A percentile compares a stretch with the other conserved stretches of the same genome.
phyloP scores from a whole-genome alignment of 2,888 invertebrate genomes.

The Ischnus inquisitorius region DNA sequence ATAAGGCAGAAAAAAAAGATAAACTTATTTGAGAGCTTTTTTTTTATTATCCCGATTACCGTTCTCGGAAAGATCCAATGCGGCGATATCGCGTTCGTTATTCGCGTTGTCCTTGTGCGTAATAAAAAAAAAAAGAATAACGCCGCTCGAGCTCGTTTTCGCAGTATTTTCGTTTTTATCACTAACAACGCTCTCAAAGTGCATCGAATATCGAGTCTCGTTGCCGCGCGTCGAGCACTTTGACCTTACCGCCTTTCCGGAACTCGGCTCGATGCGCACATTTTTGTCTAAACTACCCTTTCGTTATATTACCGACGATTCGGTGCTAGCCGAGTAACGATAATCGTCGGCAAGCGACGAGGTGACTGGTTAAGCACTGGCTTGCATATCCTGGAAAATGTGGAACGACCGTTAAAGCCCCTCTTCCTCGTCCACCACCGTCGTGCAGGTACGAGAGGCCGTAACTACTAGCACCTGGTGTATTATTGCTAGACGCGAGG shows the following conservation, averaged over 20 bases:
- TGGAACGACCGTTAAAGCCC: constrained; percentile 30
- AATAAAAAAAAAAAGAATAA: too few relatives aligned
- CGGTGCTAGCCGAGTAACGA: constrained; percentile 1
- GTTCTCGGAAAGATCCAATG: too few relatives aligned
- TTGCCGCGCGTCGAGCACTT: too few relatives aligned
- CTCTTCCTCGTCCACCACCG: not conserved
- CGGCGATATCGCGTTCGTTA: too few relatives aligned
- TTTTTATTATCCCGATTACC: too few relatives aligned
- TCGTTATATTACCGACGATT: constrained; percentile 8
- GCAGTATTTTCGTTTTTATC: too few relatives aligned
- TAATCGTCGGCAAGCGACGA: not conserved
- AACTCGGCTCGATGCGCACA: not conserved
- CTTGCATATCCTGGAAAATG: constrained; percentile 19
- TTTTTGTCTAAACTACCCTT: not conserved
- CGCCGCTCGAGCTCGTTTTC: too few relatives aligned
- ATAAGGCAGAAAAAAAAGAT: too few relatives aligned
- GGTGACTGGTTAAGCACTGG: not conserved
- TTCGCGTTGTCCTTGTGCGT: too few relatives aligned
- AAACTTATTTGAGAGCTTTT: too few relatives aligned
- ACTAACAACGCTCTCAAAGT: too few relatives aligned
- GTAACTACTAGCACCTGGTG: constrained; percentile 25
- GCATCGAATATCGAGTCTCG: too few relatives aligned
- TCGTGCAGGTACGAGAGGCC: constrained; percentile 1
- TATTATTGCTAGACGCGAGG: constrained; percentile 33
- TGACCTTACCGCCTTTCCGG: not conserved